Conservation (phyloP, 2,888 invertebrate species). For the Schizotus pectinicornis region DNA sequence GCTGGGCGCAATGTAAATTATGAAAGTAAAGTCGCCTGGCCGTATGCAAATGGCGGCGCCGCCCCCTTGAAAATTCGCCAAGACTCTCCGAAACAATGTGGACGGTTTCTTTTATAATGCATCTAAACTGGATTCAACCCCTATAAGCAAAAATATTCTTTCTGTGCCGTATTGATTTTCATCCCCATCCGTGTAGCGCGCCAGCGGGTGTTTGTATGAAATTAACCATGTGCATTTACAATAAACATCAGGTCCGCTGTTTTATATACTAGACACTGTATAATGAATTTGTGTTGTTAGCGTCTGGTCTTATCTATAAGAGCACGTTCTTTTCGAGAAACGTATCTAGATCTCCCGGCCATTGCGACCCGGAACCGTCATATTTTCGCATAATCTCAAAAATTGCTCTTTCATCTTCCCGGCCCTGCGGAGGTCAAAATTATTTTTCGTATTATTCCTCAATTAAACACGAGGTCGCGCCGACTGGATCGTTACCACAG, state of each 20-base stretch:
- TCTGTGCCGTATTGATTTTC: slow-evolving; percentile 59
- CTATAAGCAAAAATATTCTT: slow-evolving; percentile 59
- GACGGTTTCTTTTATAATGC: slow-evolving; percentile 46
- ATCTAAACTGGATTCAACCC: slow-evolving; percentile 51
- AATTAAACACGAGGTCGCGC: no score
- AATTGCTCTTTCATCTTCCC: no score
- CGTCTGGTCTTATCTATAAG: slow-evolving; percentile 42
- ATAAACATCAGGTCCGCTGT: slow-evolving; percentile 54
- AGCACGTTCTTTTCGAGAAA: slow-evolving; percentile 33
- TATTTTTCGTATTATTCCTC: no score
- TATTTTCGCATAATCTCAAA: no score
- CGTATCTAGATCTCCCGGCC: no score
- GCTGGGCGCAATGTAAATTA: no score
- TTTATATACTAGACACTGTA: slow-evolving; percentile 59
- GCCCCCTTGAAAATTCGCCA: slow-evolving; percentile 25
- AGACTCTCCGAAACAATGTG: slow-evolving; percentile 33
- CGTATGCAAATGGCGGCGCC: slow-evolving; percentile 9
- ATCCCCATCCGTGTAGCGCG: slow-evolving; percentile 55
- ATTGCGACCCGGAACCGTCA: no score
- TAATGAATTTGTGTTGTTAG: slow-evolving; percentile 57
- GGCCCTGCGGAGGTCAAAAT: no score
- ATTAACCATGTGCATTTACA: slow-evolving; percentile 58
- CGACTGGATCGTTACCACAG: slow-evolving; percentile 19
- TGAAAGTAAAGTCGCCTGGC: not conserved
- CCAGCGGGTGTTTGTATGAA: slow-evolving; percentile 55